phyloP scores from a whole-genome alignment of 2,888 invertebrate genomes.

The Chrysodeixis includens region DNA sequence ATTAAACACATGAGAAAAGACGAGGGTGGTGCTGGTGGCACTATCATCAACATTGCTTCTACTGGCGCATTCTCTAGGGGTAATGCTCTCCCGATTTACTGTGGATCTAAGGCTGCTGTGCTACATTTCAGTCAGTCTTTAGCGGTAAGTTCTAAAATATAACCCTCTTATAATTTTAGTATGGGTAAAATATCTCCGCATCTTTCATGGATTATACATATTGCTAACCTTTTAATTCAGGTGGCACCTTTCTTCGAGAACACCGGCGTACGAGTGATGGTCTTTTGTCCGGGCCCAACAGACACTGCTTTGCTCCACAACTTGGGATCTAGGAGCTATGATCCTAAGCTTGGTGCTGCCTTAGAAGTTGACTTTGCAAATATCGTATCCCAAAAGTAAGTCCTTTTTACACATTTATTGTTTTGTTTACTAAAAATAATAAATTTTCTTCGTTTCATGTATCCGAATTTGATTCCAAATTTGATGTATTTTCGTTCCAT shows the following conservation, averaged over 20 bases:
- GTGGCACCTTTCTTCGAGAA: background rate
- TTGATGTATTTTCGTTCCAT: too few relatives aligned
- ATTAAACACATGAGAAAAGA: slow-evolving; percentile 69
- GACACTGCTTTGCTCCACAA: background rate
- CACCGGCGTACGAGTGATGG: background rate
- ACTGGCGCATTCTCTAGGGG: slow-evolving; percentile 56
- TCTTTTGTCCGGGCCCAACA: background rate
- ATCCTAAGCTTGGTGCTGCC: background rate
- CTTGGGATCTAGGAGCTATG: background rate
- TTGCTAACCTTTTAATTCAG: background rate
- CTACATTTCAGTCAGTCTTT: slow-evolving; percentile 66
- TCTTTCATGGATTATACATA: too few relatives aligned
- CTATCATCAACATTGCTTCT: slow-evolving; percentile 72
- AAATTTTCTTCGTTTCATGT: too few relatives aligned
- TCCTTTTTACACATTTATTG: background rate
- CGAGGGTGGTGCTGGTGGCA: slow-evolving; percentile 69
- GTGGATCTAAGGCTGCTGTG: slow-evolving; percentile 66
- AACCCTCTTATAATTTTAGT: too few relatives aligned
- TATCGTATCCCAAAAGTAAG: background rate
- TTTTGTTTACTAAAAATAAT: too few relatives aligned
- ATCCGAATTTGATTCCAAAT: too few relatives aligned
- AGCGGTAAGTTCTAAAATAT: slow-evolving; percentile 55
- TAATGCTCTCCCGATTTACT: slow-evolving; percentile 63
- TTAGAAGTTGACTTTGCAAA: background rate
- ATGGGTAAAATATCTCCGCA: too few relatives aligned